A percentile compares a stretch with the other conserved stretches of the same genome.
Evolutionary conservation across 2,113 vertebrate genomes (phyloP).

Genomic region (Odontesthes bonariensis): DNA sequence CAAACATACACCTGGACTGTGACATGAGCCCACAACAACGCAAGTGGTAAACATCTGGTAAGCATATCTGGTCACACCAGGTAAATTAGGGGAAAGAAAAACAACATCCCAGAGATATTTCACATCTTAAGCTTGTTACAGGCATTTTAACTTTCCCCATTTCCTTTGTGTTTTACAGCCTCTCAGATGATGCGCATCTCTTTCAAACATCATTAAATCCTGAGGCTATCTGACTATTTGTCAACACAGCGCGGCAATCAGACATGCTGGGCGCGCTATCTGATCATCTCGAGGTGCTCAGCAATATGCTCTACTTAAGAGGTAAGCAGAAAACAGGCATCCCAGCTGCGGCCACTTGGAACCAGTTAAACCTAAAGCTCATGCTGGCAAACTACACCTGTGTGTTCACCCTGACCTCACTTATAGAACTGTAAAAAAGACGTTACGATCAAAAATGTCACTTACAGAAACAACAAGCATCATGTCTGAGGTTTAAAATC

Average conservation of each 20-base stretch:
- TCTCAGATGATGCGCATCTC: background rate
- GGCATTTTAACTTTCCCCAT: too few relatives aligned
- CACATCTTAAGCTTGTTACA: background rate
- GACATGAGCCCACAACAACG: background rate
- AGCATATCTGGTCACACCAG: background rate
- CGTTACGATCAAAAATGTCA: background rate
- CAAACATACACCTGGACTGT: background rate
- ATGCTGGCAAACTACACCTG: background rate
- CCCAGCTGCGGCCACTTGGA: background rate
- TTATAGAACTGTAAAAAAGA: conserved; percentile 1
- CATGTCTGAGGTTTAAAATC: conserved; percentile 4
- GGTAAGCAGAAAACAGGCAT: conserved; percentile 35
- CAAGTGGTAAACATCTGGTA: too few relatives aligned
- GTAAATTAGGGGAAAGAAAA: background rate
- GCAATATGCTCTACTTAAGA: conserved; percentile 30
- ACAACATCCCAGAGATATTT: background rate
- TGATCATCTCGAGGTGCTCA: conserved; percentile 43
- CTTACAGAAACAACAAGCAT: background rate
- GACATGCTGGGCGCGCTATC: conserved; percentile 36
- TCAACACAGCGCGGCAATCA: conserved; percentile 57
- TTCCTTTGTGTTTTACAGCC: background rate
- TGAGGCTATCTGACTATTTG: conserved; percentile 33
- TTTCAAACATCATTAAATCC: conserved; percentile 29
- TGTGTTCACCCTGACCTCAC: background rate
- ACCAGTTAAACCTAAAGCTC: conserved; percentile 7